These are phyloP conservation scores for Gymnorhina tibicen DNA, from an alignment of 2,113 vertebrate genomes.

Conservation along the genomic window DNA sequence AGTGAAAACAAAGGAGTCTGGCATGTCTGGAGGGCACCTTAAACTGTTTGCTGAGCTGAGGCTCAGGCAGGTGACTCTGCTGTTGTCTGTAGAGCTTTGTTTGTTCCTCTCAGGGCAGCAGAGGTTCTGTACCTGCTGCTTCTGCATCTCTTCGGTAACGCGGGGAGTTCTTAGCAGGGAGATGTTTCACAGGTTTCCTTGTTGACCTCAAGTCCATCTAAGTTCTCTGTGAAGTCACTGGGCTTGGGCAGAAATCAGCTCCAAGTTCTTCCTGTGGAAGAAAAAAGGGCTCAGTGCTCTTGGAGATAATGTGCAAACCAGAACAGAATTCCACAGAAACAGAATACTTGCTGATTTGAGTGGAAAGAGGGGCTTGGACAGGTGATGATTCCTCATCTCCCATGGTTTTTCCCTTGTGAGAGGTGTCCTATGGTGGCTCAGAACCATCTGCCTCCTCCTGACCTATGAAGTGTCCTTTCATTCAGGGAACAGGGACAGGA, in stretches of 20 bases:
- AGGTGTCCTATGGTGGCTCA: background rate
- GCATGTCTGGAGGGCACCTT: background rate
- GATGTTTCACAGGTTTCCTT: background rate
- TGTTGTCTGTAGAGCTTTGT: background rate
- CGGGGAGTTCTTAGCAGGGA: background rate
- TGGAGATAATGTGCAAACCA: background rate
- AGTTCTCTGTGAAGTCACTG: background rate
- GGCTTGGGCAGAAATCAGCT: background rate
- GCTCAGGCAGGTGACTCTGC: background rate
- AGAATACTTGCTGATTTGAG: background rate
- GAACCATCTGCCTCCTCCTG: background rate
- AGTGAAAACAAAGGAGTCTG: background rate
- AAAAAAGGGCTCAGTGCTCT: accelerated
- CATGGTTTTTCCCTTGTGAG: background rate
- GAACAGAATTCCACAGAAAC: background rate
- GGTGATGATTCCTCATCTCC: background rate
- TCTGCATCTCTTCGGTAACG: background rate
- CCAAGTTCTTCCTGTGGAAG: background rate
- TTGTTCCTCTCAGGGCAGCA: accelerated
- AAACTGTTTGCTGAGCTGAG: background rate
- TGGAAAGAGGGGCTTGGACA: background rate
- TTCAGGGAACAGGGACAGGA: background rate
- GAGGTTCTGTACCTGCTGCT: accelerated
- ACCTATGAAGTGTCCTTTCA: background rate
- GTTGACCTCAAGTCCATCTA: background rate